Base-by-base conservation (phyloP, 2,113 vertebrate genomes). In the Microcebus lehilahytsara region DNA sequence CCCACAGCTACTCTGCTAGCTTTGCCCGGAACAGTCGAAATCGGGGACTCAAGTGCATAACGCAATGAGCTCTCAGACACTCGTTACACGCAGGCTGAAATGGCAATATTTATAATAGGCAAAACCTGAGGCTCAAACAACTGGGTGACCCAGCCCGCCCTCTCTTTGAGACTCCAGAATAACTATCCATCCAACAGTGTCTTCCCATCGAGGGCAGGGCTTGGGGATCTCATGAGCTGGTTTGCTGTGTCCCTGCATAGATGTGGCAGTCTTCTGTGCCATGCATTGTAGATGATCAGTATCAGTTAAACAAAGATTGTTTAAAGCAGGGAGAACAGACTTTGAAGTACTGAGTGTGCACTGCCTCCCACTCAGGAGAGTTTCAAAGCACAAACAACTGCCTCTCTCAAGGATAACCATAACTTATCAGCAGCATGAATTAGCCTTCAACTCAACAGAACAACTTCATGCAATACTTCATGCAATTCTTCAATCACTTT, bases 271-370 rank as follows among this genome's bases (percentile, higher is more conserved):
- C 6, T 7, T 23, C 40, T 1, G 1, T 12, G 16, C 23, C 25
- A 0, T 14, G 9, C 2, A 40, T 13, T 1, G 1, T 19, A n/a
- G 5, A 9, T 0, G 0, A 69, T 10, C 4, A 0, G 2, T 0
- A 3, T 16, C 49, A 49, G 6, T 3, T 5, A 60, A 20, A 4
- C 37, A 83, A 3, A 42, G 1, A 23, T 7, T 0, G 49, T 6
- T 13, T 34, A 9, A 71, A 78, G 67, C 19, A 9, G 46, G 2
- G 25, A 34, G 46, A 30, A 16, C 10, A 46, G 51, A 30, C 13
- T 22, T 40, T 4, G 1, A 9, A 14, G 32, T 17, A 42, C 12
- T 17, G 53, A 19, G 49, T 3, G 0, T 2, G 3, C 9, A 16
- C 13, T 3, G 3, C 3, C 37, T 40, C 19, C 20, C 22, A 9